Evolutionary conservation across 2,797 vertebrate species (phyloP).

Genomic region (Aulostomus chinensis): DNA sequence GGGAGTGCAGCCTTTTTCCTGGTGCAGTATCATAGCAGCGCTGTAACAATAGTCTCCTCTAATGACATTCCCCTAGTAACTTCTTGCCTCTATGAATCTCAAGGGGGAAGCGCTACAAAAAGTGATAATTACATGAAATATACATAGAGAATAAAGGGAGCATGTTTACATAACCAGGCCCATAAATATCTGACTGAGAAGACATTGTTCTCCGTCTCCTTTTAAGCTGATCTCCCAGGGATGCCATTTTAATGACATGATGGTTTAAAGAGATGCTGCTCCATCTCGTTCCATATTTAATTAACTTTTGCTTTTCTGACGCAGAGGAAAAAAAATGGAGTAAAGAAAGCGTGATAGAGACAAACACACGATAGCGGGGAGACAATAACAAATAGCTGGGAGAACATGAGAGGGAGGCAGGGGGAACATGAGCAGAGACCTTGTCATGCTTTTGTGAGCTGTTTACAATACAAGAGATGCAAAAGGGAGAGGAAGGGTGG

Average conservation of each 20-base stretch:
- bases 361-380: conserved; percentile 87
- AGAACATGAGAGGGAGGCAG: conserved; percentile 78
- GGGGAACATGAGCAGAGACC: conserved; percentile 88
- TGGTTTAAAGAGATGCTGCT: conserved; percentile 99
- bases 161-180: conserved; percentile 95
- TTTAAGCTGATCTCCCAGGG: conserved; percentile 97
- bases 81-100: conserved; percentile 80
- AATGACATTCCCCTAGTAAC: conserved; percentile 97
- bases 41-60: conserved; percentile 92
- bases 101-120: conserved; percentile 75
- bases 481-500: conserved; percentile 31
- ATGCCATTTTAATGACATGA: conserved; percentile 99
- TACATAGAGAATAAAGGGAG: conserved; percentile 83
- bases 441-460: conserved; percentile 89
- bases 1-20: conserved; percentile 52
- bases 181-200: conserved; percentile 99
- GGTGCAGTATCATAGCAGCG: conserved; percentile 48
- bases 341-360: conserved; percentile 76
- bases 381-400: conserved; percentile 95
- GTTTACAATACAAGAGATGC: conserved; percentile 81
- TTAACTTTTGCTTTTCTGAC: conserved; percentile 98
- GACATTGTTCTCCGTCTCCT: conserved; percentile 97
- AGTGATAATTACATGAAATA: conserved; percentile 88
- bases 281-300: conserved; percentile 99
- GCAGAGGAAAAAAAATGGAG: conserved; percentile 68